Evolutionary conservation across 2,888 invertebrate genomes (phyloP), one percentile per base, ranked within the genome.

Genomic region (Esperia sulphurella): DNA sequence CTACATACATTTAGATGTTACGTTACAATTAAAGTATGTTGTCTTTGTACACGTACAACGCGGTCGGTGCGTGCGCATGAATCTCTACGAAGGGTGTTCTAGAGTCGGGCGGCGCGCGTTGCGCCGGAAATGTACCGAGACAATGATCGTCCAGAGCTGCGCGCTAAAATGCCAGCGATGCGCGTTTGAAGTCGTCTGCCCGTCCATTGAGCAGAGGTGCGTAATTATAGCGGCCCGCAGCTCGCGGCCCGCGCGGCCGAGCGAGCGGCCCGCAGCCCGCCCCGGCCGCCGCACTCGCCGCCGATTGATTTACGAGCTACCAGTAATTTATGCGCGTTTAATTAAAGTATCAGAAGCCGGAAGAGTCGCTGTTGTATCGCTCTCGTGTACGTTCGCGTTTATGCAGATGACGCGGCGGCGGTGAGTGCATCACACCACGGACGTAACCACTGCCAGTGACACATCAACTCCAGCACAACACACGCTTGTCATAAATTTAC

Each of bases 291-390:
- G 31, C 31, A 3, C 55, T 53, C 54, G 50, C 53, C 63, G 75
- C 58, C 74, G 84, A 84, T 72, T 84, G 84, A 84, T 84, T 83
- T 84, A 84, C 71, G 68, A 68, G 55, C 53, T 53, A 49, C 47
- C 48, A 52, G 68, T 84, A 77, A 84, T 84, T 83, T 83, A 83
- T 82, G 79, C 69, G 55, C 69, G 82, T 83, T 83, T 85, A 84
- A 84, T 86, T 86, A 83, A 84, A 86, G 85, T 79, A 75, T 71
- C 71, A 71, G 69, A 69, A 80, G 81, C 75, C 82, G 83, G 84
- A 84, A 84, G 79, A 72, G 59, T 44, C 44, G 54, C 54, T 47
- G 52, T 53, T 49, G 47, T 56, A 56, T n/a, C 31, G 10, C 9
- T 7, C 4, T 31, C 31, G 31, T 4, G 31, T 31, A 5, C 30